Percentiles rank a stretch among this genome's conserved stretches.
These are phyloP conservation scores for Diprion similis DNA, from an alignment of 1,140 invertebrate species.

Conservation along the genomic window DNA sequence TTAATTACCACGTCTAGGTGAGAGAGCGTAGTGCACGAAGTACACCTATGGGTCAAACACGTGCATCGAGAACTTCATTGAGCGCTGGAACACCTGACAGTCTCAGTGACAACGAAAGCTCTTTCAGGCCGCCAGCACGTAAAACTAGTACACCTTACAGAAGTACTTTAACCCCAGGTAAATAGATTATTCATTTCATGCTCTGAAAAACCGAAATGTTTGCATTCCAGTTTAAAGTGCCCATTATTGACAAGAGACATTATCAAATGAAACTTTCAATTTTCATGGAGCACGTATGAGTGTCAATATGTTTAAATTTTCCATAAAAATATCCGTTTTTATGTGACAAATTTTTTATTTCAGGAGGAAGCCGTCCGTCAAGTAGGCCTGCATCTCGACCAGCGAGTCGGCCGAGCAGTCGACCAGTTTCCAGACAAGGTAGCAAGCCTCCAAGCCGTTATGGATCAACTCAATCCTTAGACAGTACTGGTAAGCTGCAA, in stretches of 20 bases:
- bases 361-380: conserved; percentile 64
- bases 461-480: conserved; percentile 89
- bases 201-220: neutral
- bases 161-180: conserved; percentile 63
- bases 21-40: conserved; percentile 86
- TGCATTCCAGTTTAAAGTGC: too few relatives aligned
- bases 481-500: conserved; percentile 78
- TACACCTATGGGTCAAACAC: conserved; percentile 78
- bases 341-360: conserved; percentile 16
- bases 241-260: conserved; percentile 1
- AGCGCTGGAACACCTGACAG: conserved; percentile 86
- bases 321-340: conserved; percentile 14
- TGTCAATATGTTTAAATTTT: conserved; percentile 11
- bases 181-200: conserved; percentile 17
- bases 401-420: conserved; percentile 74
- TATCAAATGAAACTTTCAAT: conserved; percentile 15
- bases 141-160: conserved; percentile 56
- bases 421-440: conserved; percentile 81
- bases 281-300: neutral
- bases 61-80: conserved; percentile 74
- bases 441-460: conserved; percentile 92
- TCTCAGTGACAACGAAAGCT: conserved; percentile 85
- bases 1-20: conserved; percentile 68
- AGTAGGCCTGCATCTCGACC: conserved; percentile 74
- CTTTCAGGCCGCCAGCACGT: conserved; percentile 62